Base-by-base conservation (phyloP, 2,113 vertebrate species). In the Oxygymnocypris stewartii region DNA sequence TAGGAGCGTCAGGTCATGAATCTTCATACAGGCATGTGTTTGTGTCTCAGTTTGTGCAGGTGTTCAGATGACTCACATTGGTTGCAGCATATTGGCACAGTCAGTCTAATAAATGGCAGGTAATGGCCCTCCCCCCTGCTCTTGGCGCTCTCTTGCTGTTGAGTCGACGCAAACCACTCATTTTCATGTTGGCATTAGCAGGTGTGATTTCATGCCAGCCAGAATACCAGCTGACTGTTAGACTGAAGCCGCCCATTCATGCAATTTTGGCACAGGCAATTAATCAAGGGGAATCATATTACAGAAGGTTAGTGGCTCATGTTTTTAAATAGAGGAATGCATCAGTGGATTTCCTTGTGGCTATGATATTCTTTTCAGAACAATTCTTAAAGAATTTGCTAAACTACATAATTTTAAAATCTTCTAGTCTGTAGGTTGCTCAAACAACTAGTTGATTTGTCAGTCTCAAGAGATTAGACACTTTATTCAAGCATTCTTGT, bases 101-200 rank as follows among this genome's bases (percentile, higher is more conserved):
- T 47, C 79, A 31, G 23, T 67, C 59, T 65, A 31, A 65, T 82
- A 82, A 81, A 82, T 63, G 79, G 59, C 79, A 82, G 40, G 57
- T 82, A 82, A 82, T 82, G 59, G 20, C 47, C 77, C 79, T 57
- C 78, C 37, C 12, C 40, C n/a, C n/a, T 78, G 51, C 35, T 67
- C 44, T 12, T 78, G 74, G 57, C 42, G 1, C 74, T 10, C 14
- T 76, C 54, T 42, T 25, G 51, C 7, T 47, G 35, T 76, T 47
- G 84, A 51, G 75, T 10, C 37, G 31, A 63, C 42, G 23, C 75
- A 54, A 71, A 67, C 67, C 67, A 59, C 79, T 40, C 47, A 23
- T 63, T 83, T 80, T 71, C 16, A 49, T 40, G 84, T 79, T 86
- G 87, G 87, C 86, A 84, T 18, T 47, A 49, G 35, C 65, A 42